Evolutionary conservation across 2,888 invertebrate species (phyloP), one percentile per base, ranked within the genome.

Genomic region (Synanthedon myopaeformis): DNA sequence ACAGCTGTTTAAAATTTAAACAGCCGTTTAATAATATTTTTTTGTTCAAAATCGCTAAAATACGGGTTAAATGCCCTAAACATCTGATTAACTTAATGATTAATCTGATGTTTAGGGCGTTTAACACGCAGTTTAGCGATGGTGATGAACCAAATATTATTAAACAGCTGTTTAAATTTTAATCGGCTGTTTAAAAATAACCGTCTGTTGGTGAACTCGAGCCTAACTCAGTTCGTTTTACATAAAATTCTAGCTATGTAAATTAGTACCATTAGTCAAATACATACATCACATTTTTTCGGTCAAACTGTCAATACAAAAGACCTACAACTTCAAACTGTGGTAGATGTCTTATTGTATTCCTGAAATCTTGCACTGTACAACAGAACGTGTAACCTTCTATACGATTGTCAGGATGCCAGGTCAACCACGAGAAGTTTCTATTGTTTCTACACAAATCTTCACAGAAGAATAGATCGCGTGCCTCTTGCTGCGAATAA

Each of bases 361-460:
- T 66, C 35, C 82, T 74, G 55, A 92, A 89, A 59, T 90, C 89
- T 13, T 81, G 67, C 2, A 92, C 76, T 1, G 82, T 74, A 63
- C 92, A 92, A 58, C 91, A 91, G 62, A 92, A 91, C 0, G 89
- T 82, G 58, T 89, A 89, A 0, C 92, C 92, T 53, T 81, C 76
- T 0, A 59, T 61, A 1, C 87, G 64, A 58, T 87, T 74, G 13
- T 86, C 67, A 0, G 86, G 79, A n/a, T 77, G 62, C 91, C 91
- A 91, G 0, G 74, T 70, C 23, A 92, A 64, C 92, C 92, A 92
- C 3, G 76, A 67, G 49, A 91, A 84, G 52, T 87, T 69, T 0
- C 62, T 58, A 57, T 89, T 90, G 1, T 88, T 65, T 54, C 87
- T 76, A 58, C 87, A 88, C 19, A 80, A 52, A 58, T 90, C 88